Evolutionary conservation across 2,888 invertebrate genomes (phyloP).

Genomic region (Epiblema foenella): DNA sequence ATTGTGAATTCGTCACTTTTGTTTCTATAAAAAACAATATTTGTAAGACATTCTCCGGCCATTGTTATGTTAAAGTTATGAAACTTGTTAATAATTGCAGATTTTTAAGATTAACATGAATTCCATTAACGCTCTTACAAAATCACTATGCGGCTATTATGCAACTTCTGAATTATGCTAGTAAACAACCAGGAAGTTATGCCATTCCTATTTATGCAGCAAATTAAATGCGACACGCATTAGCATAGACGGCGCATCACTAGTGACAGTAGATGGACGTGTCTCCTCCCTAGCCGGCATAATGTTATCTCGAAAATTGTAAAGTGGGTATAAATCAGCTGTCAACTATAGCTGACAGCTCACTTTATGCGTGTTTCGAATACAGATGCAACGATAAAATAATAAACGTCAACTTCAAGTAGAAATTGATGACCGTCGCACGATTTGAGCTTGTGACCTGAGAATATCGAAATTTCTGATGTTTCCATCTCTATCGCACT

Average conservation of each 20-base stretch:
- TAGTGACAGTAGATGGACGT: slow-evolving; percentile 31
- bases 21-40: neutral
- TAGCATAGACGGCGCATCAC: slow-evolving; percentile 38
- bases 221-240: slow-evolving; percentile 36
- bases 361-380: slow-evolving; percentile 16
- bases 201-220: slow-evolving; percentile 35
- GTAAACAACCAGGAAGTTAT: slow-evolving; percentile 30
- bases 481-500: no score
- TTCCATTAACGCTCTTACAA: slow-evolving; percentile 1
- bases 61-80: slow-evolving; percentile 25
- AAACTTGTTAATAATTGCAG: slow-evolving; percentile 20
- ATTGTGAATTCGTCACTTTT: slow-evolving; percentile 17
- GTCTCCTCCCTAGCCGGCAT: slow-evolving; percentile 36
- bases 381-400: slow-evolving; percentile 25
- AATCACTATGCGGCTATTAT: slow-evolving; percentile 11
- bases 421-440: slow-evolving; percentile 20
- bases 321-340: slow-evolving; percentile 36
- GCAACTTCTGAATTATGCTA: slow-evolving; percentile 16
- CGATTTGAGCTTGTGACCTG: slow-evolving; percentile 23
- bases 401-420: slow-evolving; percentile 17
- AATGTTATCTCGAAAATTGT: slow-evolving; percentile 34
- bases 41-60: slow-evolving; percentile 8
- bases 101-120: slow-evolving; percentile 23
- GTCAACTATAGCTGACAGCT: slow-evolving; percentile 28
- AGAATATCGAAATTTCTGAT: neutral